Percentiles rank a stretch among this genome's conserved stretches.
These are phyloP conservation scores for Dryomyza anilis DNA, from an alignment of 2,888 invertebrate species.

Conservation along the genomic window DNA sequence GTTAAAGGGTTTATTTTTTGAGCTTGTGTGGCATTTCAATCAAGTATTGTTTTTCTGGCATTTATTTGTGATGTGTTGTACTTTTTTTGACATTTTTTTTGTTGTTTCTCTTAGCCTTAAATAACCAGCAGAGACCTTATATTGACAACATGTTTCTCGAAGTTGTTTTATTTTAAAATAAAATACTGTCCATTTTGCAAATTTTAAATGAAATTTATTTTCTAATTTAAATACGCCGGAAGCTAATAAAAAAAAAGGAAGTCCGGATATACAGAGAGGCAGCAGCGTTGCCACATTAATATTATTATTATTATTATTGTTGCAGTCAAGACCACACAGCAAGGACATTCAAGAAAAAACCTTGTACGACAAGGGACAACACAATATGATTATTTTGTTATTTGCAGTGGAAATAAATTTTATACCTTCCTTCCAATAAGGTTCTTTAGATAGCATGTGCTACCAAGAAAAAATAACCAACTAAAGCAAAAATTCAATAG, in stretches of 20 bases:
- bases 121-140: too few species aligned
- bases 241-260: constrained; percentile 24
- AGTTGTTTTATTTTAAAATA: too few species aligned
- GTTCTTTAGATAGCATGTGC: too few species aligned
- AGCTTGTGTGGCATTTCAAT: neutral
- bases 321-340: constrained; percentile 3
- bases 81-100: neutral
- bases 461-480: neutral
- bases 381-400: constrained; percentile 1
- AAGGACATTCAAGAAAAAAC: neutral
- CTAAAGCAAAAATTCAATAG: neutral
- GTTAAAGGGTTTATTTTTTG: too few species aligned
- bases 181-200: neutral
- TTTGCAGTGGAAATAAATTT: neutral
- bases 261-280: neutral
- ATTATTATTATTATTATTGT: neutral
- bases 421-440: neutral
- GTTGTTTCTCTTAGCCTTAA: neutral
- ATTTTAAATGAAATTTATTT: constrained; percentile 25
- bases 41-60: neutral
- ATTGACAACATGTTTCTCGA: too few species aligned
- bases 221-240: constrained; percentile 30
- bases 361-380: too few species aligned
- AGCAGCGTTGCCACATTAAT: neutral
- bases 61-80: neutral